Evolutionary conservation across 1,140 invertebrate genomes (phyloP).

Genomic region (Drosophila bocqueti): DNA sequence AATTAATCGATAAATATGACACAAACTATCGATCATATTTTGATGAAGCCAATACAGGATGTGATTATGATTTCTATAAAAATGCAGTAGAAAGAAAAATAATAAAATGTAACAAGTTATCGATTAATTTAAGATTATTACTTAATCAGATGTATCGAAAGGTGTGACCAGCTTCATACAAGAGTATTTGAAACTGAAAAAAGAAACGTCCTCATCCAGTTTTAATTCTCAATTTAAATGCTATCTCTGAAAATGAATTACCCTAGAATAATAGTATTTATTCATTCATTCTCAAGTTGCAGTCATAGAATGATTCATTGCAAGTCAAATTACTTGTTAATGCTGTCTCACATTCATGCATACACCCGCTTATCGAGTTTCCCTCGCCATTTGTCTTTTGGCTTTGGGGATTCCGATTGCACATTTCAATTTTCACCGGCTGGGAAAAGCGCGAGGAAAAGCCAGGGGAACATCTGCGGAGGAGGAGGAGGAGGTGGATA

Average conservation of each 20-base stretch:
- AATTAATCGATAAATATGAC: neutral
- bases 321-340: conserved; percentile 41
- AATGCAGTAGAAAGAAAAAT: no score
- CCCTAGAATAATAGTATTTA: conserved; percentile 4
- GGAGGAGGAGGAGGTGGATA: neutral
- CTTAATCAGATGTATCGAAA: neutral
- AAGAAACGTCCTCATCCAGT: no score
- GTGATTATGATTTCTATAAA: no score
- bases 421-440: conserved; percentile 45
- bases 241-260: neutral
- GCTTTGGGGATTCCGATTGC: conserved; percentile 31
- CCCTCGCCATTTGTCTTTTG: conserved; percentile 30
- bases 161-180: neutral
- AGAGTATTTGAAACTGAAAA: neutral
- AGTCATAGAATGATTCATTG: conserved; percentile 8
- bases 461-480: neutral
- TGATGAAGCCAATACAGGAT: no score
- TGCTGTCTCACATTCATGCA: conserved; percentile 13
- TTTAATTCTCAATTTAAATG: conserved; percentile 10
- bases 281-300: neutral
- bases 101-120: no score
- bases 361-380: conserved; percentile 21
- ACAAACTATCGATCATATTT: no score
- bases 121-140: no score
- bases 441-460: conserved; percentile 12